Base-by-base conservation (phyloP, 2,888 invertebrate species). In the Lomographa bimaculata region DNA sequence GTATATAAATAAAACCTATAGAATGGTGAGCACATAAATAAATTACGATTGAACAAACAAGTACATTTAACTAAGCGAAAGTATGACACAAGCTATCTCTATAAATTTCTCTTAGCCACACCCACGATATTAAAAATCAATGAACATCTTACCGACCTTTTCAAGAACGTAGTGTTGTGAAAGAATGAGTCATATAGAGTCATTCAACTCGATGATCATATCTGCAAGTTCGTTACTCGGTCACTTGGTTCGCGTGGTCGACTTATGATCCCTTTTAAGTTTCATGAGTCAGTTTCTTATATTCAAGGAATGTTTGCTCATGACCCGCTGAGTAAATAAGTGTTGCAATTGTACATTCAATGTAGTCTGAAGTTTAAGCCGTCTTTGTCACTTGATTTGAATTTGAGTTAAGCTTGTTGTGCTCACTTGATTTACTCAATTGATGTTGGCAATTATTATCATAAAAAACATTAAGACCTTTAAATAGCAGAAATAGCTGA, bases 151-250 rank as follows among this genome's bases (percentile, higher is more conserved):
- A 61, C 68, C 68, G 79, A 79, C 81, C 84, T 83, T 81, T 32
- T 78, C 70, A 80, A 79, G 79, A 75, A 75, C 72, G 70, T 63
- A 61, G 62, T 62, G 71, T 76, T 71, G 70, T 67, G 70, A 74
- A 75, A 74, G 68, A 69, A 39, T 82, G 82, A 81, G 53, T 82
- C 82, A 83, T 46, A 48, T 47, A 3, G 19, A 81, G 84, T 83
- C 84, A 78, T 83, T 83, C 81, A 82, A 83, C 83, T 63, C 55
- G 50, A 42, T 50, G 64, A 68, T 60, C 52, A 49, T 71, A 67
- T 66, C 60, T 70, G 58, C 47, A 30, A 12, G 36, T 42, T 40
- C 9, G 59, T 47, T 50, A 80, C 72, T 75, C 79, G 79, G 80
- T 76, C 79, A 79, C 62, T 75, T 66, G 71, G 63, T 57, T 60